Percentiles rank a stretch among this genome's conserved stretches.
These are phyloP conservation scores for Dyspetes luteomarginatus DNA, from an alignment of 2,888 invertebrate species.

Conservation along the genomic window DNA sequence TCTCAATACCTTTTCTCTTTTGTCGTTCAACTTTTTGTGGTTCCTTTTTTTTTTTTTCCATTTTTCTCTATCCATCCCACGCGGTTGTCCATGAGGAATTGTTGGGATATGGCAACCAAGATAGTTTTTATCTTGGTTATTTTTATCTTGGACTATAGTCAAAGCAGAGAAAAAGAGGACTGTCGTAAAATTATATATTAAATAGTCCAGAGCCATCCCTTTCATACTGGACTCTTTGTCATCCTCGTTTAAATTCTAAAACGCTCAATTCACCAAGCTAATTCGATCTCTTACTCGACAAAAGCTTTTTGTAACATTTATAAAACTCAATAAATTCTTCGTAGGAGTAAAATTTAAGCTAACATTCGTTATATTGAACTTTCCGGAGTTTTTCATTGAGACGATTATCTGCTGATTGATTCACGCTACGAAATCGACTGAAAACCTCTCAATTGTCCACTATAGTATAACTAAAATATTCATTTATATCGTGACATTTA, in stretches of 20 bases:
- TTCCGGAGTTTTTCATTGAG: background rate
- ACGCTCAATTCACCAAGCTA: constrained; percentile 32
- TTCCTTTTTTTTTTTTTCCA: constrained; percentile 17
- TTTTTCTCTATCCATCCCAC: constrained; percentile 34
- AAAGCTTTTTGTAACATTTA: too few relatives aligned
- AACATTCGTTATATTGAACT: too few relatives aligned
- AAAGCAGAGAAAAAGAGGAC: too few relatives aligned
- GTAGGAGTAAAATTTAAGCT: too few relatives aligned
- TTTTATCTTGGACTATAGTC: too few relatives aligned
- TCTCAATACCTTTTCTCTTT: constrained; percentile 50
- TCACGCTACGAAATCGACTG: background rate
- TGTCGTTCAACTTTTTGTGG: constrained; percentile 35
- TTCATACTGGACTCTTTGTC: background rate
- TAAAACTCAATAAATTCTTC: too few relatives aligned
- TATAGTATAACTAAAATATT: too few relatives aligned
- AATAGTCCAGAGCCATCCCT: background rate
- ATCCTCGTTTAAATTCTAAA: constrained; percentile 5
- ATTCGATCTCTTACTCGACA: constrained; percentile 53
- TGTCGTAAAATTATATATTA: too few relatives aligned
- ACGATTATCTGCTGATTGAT: background rate
- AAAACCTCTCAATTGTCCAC: too few relatives aligned
- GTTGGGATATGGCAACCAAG: too few relatives aligned
- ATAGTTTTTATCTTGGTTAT: too few relatives aligned
- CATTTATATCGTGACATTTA: too few relatives aligned
- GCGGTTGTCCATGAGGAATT: constrained; percentile 67